Percentiles rank a stretch among this genome's conserved stretches.
These are phyloP conservation scores for Chiridota heheva DNA, from an alignment of 35 echinoderm and acorn worm species.

Conservation along the genomic window DNA sequence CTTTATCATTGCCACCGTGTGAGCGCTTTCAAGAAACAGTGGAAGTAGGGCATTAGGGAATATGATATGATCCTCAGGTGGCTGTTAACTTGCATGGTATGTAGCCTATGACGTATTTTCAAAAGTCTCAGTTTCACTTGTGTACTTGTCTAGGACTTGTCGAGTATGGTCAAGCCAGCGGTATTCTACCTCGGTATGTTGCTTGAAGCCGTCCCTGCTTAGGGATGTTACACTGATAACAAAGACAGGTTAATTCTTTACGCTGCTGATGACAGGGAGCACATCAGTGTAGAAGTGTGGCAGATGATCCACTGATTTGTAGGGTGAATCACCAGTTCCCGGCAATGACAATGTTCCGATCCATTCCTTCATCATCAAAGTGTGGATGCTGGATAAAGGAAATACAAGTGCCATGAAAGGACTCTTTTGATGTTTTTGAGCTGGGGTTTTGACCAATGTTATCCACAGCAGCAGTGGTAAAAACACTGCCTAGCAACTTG, in stretches of 20 bases:
- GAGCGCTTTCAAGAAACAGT: constrained; percentile 58
- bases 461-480: constrained; percentile 72
- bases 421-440: constrained; percentile 61
- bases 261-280: background rate
- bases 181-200: constrained; percentile 7
- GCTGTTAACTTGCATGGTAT: constrained; percentile 31
- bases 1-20: constrained; percentile 60
- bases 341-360: constrained; percentile 43
- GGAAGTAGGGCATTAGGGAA: constrained; percentile 23
- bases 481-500: constrained; percentile 45
- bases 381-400: constrained; percentile 49
- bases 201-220: background rate
- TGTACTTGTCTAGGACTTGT: background rate
- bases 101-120: constrained; percentile 42
- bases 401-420: constrained; percentile 72
- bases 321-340: constrained; percentile 16
- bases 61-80: background rate
- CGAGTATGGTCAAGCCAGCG: constrained; percentile 13
- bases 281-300: constrained; percentile 58
- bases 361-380: constrained; percentile 16
- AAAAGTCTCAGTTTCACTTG: background rate
- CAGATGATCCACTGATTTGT: constrained; percentile 25
- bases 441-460: constrained; percentile 80
- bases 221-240: constrained; percentile 18
- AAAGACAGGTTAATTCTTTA: background rate